A percentile compares a stretch with the other conserved stretches of the same genome.
These are phyloP conservation scores for Perognathus longimembris DNA, from an alignment of 2,113 vertebrate species.

Conservation along the genomic window DNA sequence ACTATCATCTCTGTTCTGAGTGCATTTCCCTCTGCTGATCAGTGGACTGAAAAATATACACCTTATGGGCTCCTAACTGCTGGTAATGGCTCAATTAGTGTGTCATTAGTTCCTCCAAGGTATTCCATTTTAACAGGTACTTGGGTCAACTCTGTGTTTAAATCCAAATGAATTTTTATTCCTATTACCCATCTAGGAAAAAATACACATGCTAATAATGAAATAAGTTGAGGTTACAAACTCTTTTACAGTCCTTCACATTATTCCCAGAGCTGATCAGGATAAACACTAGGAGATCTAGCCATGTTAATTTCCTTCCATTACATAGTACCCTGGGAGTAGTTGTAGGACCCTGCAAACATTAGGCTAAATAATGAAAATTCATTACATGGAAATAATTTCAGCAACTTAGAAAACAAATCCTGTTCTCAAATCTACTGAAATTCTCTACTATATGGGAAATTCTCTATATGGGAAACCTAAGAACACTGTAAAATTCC, in stretches of 20 bases:
- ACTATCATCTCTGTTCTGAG: not conserved
- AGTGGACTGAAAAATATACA: not conserved
- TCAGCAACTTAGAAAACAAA: constrained; percentile 15
- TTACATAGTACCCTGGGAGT: not conserved
- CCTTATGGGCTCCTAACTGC: not conserved
- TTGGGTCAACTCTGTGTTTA: not conserved
- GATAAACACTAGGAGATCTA: constrained; percentile 40
- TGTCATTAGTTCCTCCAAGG: constrained; percentile 10
- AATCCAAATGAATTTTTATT: constrained; percentile 17
- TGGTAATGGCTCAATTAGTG: constrained; percentile 26
- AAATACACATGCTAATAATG: constrained; percentile 45
- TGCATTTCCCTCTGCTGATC: not conserved
- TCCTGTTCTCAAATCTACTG: not conserved
- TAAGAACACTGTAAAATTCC: constrained; percentile 12
- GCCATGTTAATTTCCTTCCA: constrained; percentile 29
- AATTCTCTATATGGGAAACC: constrained; percentile 44
- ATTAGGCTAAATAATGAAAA: constrained; percentile 58
- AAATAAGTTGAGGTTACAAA: constrained; percentile 48
- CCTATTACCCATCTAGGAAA: not conserved
- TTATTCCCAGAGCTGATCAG: not conserved
- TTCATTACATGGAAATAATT: constrained; percentile 55
- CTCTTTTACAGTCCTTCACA: not conserved
- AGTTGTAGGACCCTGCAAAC: not conserved
- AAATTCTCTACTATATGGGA: not conserved
- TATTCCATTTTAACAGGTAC: constrained; percentile 46